Evolutionary conservation across 2,113 vertebrate species (phyloP).

Genomic region (Laticauda laticaudata): DNA sequence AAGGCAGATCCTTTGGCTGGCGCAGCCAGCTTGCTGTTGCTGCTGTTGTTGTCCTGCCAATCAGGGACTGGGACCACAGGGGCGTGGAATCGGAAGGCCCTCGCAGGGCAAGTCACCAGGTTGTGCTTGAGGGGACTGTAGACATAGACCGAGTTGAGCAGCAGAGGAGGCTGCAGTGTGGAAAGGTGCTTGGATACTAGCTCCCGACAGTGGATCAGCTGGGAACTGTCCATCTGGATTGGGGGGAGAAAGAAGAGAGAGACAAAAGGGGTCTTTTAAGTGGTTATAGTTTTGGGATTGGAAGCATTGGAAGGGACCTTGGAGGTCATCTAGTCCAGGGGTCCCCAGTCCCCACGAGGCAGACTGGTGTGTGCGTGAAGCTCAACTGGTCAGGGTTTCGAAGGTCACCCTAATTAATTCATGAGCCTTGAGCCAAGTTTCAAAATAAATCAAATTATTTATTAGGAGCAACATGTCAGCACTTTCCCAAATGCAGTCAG

Average conservation of each 20-base stretch:
- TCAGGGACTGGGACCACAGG: constrained; percentile 73
- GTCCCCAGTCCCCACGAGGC: too few species aligned
- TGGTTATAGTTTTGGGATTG: neutral
- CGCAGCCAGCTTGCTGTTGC: constrained; percentile 72
- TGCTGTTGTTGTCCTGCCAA: constrained; percentile 75
- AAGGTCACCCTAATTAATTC: too few species aligned
- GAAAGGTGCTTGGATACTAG: constrained; percentile 88
- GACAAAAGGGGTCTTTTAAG: neutral
- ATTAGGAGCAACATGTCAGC: too few species aligned
- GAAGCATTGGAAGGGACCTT: neutral
- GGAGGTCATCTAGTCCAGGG: neutral
- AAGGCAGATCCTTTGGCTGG: constrained; percentile 65
- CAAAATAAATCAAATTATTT: too few species aligned
- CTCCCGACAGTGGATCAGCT: constrained; percentile 93
- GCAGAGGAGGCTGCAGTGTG: constrained; percentile 81
- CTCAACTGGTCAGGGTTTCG: too few species aligned
- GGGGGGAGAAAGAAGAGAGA: neutral
- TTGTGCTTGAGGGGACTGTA: constrained; percentile 86
- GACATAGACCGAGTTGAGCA: constrained; percentile 94
- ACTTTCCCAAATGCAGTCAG: too few species aligned
- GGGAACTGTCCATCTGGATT: constrained; percentile 85
- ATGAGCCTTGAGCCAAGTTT: too few species aligned
- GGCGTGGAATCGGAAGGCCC: constrained; percentile 68
- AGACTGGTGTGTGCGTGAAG: too few species aligned
- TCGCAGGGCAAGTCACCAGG: constrained; percentile 74